These are phyloP conservation scores for Drosophila ustulata DNA, from an alignment of 2,888 invertebrate species.

Conservation along the genomic window DNA sequence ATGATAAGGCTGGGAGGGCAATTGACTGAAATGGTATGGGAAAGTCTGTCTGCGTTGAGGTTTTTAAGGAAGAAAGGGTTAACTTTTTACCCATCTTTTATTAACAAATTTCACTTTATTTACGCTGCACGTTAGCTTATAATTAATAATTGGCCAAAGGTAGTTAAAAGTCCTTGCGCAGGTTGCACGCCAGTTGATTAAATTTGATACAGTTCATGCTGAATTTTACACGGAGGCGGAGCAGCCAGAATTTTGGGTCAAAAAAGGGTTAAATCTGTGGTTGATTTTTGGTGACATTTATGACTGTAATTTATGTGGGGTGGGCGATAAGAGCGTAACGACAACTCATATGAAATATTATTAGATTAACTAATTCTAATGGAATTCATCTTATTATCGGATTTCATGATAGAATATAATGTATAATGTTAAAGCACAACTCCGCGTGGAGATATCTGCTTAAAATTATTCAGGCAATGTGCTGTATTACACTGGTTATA, in stretches of 20 bases:
- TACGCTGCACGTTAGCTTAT: conserved; percentile 72
- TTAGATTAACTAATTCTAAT: background rate
- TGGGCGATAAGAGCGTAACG: conserved; percentile 7
- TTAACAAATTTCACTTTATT: conserved; percentile 78
- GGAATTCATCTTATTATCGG: background rate
- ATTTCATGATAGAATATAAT: background rate
- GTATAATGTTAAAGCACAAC: no score
- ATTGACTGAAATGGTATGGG: conserved; percentile 2
- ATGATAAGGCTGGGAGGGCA: conserved; percentile 26
- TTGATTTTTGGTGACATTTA: conserved; percentile 65
- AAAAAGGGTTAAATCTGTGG: conserved; percentile 69
- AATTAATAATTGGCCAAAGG: conserved; percentile 66
- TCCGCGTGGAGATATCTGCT: no score
- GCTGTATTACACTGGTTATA: no score
- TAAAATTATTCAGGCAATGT: no score
- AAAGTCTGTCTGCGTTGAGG: background rate
- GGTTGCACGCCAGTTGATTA: conserved; percentile 69
- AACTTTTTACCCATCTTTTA: conserved; percentile 57
- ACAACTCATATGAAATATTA: conserved; percentile 8
- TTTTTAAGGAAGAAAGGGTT: conserved; percentile 55
- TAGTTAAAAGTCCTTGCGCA: conserved; percentile 44
- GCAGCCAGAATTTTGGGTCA: conserved; percentile 23
- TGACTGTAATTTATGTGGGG: conserved; percentile 36
- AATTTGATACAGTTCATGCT: conserved; percentile 70
- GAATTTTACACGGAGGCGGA: background rate